phyloP scores from a whole-genome alignment of 2,113 vertebrate species.

The Cyphomyrus plagiostoma region DNA sequence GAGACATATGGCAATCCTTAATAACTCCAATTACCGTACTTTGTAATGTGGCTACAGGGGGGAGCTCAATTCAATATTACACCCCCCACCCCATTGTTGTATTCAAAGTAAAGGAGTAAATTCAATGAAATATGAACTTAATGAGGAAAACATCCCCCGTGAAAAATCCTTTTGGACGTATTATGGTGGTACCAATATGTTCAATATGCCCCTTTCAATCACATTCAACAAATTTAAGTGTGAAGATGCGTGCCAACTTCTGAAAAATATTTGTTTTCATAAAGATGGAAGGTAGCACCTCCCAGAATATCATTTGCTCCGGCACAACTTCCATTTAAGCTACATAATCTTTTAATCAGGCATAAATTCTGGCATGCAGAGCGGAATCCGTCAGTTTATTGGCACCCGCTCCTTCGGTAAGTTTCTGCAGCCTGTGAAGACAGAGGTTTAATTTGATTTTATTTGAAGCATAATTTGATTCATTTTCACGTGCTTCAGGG shows the following conservation, averaged over 20 bases:
- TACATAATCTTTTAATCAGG: conserved; percentile 6
- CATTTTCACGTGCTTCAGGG: neutral
- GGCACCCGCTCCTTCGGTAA: neutral
- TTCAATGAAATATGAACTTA: neutral
- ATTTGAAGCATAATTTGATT: neutral
- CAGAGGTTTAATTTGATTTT: neutral
- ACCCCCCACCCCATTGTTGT: neutral
- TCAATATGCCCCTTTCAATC: neutral
- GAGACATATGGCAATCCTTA: neutral
- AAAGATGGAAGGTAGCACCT: neutral
- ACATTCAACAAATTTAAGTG: neutral
- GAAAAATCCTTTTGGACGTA: neutral
- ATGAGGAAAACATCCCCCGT: neutral
- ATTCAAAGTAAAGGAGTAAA: neutral
- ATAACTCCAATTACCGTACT: conserved; percentile 8
- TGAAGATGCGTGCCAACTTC: neutral
- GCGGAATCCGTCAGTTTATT: no score
- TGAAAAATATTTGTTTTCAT: neutral
- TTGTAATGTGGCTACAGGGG: neutral
- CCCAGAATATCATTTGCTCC: neutral
- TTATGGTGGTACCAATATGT: neutral
- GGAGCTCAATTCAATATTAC: neutral
- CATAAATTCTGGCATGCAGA: neutral
- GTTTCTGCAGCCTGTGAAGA: neutral
- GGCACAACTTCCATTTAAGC: neutral